Evolutionary conservation across 2,888 invertebrate species (phyloP), one percentile per base, ranked within the genome.

Genomic region (Leptopterna dolabrata): DNA sequence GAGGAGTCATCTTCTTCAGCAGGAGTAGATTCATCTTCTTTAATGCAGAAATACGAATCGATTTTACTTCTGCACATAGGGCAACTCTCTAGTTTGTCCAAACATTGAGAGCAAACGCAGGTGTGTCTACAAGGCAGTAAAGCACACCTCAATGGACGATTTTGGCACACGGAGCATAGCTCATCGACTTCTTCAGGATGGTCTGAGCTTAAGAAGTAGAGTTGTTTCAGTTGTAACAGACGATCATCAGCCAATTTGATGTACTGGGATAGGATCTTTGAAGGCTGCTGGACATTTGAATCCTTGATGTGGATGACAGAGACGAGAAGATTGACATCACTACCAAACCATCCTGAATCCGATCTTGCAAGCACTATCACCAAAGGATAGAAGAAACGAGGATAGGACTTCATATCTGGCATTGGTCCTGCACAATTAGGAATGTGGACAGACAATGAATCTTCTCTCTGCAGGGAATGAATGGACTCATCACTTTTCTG

Each of bases 161-260:
- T 27, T 41, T 45, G 78, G 14, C 78, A 78, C 1, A 78, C 78
- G 4, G 41, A 16, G 19, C 78, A 78, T 1, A 78, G 16, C 19
- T 7, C 45, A 3, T 11, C 78, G 24, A n/a, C 78, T 45, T 41
- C 43, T 24, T 78, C 78, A 2, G 78, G 24, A 24, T 14, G 41
- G 19, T 36, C 19, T 7, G 45, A 27, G 24, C 24, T 63, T 4
- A 63, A 11, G 78, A 78, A 78, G 45, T 41, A 78, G 16, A 78
- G 41, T 45, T 41, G 78, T 45, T 45, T 45, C 41, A 78, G 45
- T 36, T 45, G n/a, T 16, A 78, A 13, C 24, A 78, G 14, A 27
- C 78, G 78, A 24, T 45, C 78, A 19, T 78, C 78, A 24, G 45
- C 41, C 13, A 78, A 24, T 78, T 78, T 78, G 41, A 78, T 78